phyloP scores from a whole-genome alignment of 1,140 invertebrate species.

The Samia ricini region DNA sequence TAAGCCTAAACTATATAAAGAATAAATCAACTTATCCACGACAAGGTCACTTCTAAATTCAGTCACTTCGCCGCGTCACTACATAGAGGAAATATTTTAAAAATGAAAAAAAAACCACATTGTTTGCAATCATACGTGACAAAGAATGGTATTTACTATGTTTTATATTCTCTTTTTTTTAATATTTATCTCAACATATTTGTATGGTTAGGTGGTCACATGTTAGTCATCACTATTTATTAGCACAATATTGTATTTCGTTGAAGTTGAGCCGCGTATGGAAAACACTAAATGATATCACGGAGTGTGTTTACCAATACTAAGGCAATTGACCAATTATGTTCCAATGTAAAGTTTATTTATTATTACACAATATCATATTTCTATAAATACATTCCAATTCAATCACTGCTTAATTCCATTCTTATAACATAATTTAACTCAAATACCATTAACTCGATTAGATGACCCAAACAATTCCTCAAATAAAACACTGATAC shows the following conservation, averaged over 20 bases:
- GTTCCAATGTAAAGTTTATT: neutral
- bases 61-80: too few relatives aligned
- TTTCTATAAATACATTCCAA: too few relatives aligned
- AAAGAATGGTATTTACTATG: neutral
- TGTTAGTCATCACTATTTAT: constrained; percentile 7
- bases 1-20: too few relatives aligned
- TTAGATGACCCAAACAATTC: too few relatives aligned
- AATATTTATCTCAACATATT: constrained; percentile 1
- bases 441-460: too few relatives aligned
- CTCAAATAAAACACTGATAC: neutral
- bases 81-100: too few relatives aligned
- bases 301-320: neutral
- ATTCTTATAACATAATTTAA: too few relatives aligned
- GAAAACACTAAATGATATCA: neutral
- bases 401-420: too few relatives aligned
- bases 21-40: too few relatives aligned
- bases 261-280: neutral
- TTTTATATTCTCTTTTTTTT: constrained; percentile 11
- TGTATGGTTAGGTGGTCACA: neutral
- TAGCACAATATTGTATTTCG: constrained; percentile 6
- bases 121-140: neutral
- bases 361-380: too few relatives aligned
- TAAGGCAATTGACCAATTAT: neutral
- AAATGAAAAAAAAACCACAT: neutral
- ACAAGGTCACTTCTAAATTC: too few relatives aligned